phyloP scores from a whole-genome alignment of 2,888 invertebrate species.

The Pammene fasciana region DNA sequence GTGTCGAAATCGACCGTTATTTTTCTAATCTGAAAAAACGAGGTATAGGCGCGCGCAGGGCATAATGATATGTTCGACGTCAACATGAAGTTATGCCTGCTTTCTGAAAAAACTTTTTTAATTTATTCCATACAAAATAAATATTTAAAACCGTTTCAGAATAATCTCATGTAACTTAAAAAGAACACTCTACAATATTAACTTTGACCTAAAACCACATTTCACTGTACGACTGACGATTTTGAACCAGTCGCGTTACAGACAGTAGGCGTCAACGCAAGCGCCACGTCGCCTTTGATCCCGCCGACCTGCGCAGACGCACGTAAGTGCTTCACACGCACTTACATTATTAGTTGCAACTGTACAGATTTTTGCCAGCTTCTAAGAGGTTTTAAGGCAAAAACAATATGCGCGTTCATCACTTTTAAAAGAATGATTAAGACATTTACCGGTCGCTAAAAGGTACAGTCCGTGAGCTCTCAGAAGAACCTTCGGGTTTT shows the following conservation, averaged over 20 bases:
- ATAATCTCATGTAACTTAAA: not conserved
- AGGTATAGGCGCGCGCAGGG: too few relatives aligned
- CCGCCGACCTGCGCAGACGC: slow-evolving; percentile 10
- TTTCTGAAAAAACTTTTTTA: too few relatives aligned
- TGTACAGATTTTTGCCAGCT: slow-evolving; percentile 1
- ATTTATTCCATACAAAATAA: not conserved
- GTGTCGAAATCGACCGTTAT: too few relatives aligned
- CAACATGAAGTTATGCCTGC: too few relatives aligned
- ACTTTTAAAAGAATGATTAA: too few relatives aligned
- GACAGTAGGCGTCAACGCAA: not conserved
- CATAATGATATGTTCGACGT: too few relatives aligned
- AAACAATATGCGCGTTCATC: too few relatives aligned
- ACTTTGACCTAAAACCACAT: not conserved
- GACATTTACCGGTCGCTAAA: too few relatives aligned
- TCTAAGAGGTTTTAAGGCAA: not conserved
- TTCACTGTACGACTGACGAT: not conserved
- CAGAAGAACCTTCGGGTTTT: too few relatives aligned
- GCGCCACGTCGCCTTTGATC: slow-evolving; percentile 21
- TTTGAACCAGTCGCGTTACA: slow-evolving; percentile 14
- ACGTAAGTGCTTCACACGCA: slow-evolving; percentile 21
- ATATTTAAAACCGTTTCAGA: too few relatives aligned
- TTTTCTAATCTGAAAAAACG: too few relatives aligned
- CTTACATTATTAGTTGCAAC: slow-evolving; percentile 20
- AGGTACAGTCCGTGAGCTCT: too few relatives aligned
- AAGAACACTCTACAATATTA: not conserved